phyloP scores from a whole-genome alignment of 2,113 vertebrate genomes.

The Raja brachyura region DNA sequence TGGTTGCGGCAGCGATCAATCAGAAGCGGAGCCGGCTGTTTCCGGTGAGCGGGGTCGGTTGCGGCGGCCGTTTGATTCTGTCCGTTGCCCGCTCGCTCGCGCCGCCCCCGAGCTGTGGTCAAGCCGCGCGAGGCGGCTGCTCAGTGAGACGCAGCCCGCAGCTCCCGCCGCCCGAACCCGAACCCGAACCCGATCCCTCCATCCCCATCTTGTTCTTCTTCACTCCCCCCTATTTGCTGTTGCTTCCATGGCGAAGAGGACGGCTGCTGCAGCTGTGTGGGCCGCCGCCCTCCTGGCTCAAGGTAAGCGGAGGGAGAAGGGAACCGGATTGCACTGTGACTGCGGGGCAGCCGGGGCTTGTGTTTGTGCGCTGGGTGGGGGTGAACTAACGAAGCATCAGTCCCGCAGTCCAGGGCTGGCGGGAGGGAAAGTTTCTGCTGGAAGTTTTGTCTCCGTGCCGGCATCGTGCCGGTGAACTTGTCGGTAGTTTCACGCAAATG shows the following conservation, averaged over 20 bases:
- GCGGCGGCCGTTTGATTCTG: not conserved
- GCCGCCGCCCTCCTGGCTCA: not conserved
- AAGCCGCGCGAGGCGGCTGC: too few species aligned
- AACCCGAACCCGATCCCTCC: too few species aligned
- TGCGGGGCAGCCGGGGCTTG: too few species aligned
- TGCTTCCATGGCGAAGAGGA: conserved; percentile 2
- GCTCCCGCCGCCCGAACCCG: not conserved
- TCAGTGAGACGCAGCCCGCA: not conserved
- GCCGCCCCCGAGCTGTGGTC: not conserved
- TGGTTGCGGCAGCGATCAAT: not conserved
- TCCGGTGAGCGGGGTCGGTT: not conserved
- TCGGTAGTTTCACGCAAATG: not conserved
- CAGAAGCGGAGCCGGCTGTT: not conserved
- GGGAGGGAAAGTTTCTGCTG: not conserved
- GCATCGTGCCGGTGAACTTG: not conserved
- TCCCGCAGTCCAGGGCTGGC: not conserved
- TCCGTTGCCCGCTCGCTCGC: not conserved
- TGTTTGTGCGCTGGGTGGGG: not conserved
- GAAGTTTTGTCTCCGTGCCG: not conserved
- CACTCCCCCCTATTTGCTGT: not conserved
- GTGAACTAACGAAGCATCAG: not conserved
- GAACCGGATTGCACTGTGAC: too few species aligned
- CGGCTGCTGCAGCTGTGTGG: not conserved
- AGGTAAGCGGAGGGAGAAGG: not conserved
- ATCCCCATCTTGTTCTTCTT: too few species aligned